A percentile compares a stretch with the other conserved stretches of the same genome.
These are phyloP conservation scores for Muschampia plurimacula DNA, from an alignment of 2,888 invertebrate species.

Conservation along the genomic window DNA sequence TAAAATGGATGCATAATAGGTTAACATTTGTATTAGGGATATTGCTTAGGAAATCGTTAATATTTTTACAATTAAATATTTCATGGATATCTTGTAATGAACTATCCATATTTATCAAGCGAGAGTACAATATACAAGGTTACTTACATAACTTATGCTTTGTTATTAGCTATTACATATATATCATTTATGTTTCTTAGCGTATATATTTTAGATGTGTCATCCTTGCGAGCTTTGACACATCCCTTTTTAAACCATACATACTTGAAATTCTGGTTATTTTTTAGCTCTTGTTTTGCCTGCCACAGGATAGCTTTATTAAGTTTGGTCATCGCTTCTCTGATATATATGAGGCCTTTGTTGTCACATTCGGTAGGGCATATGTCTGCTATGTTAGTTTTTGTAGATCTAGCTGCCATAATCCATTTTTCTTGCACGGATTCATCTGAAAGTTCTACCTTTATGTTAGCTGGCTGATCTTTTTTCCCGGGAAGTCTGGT, in stretches of 20 bases:
- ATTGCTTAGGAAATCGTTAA: slow-evolving; percentile 15
- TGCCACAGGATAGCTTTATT: slow-evolving; percentile 35
- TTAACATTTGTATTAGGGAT: slow-evolving; percentile 13
- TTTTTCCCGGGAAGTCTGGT: slow-evolving; percentile 14
- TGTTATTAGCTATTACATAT: not conserved
- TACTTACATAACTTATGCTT: not conserved
- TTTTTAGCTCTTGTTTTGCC: slow-evolving; percentile 33
- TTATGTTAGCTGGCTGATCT: not conserved
- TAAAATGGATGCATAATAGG: slow-evolving; percentile 28
- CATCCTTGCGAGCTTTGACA: slow-evolving; percentile 32
- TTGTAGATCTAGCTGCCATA: slow-evolving; percentile 27
- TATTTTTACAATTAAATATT: slow-evolving; percentile 17
- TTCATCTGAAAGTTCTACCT: slow-evolving; percentile 22
- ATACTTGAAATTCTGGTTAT: slow-evolving; percentile 28
- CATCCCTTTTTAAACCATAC: slow-evolving; percentile 40
- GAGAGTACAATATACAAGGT: not conserved
- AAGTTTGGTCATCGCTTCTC: slow-evolving; percentile 34
- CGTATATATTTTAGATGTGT: slow-evolving; percentile 13
- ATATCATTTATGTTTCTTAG: slow-evolving; percentile 26
- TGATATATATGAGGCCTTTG: slow-evolving; percentile 21
- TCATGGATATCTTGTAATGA: slow-evolving; percentile 13
- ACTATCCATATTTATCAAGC: slow-evolving; percentile 4
- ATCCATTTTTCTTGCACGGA: slow-evolving; percentile 33
- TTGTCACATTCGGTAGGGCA: slow-evolving; percentile 13
- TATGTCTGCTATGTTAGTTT: slow-evolving; percentile 29